Evolutionary conservation across 2,113 vertebrate genomes (phyloP).

Genomic region (Trematomus loennbergii): DNA sequence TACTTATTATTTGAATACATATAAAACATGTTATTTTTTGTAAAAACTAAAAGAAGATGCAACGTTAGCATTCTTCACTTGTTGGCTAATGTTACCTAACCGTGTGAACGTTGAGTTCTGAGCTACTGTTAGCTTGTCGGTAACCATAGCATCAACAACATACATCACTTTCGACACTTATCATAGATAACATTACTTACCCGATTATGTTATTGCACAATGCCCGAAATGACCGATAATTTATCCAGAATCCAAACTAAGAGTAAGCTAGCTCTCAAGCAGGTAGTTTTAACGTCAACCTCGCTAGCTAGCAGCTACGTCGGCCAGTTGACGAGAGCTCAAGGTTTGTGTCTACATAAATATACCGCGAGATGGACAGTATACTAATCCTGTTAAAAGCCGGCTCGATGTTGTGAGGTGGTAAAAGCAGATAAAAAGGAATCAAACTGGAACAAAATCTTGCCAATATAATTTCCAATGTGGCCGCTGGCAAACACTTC

Average conservation of each 20-base stretch:
- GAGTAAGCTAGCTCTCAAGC: not conserved
- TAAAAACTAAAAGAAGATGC: not conserved
- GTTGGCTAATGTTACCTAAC: not conserved
- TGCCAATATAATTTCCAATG: fast-evolving
- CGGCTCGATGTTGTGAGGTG: not conserved
- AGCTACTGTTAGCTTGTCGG: constrained; percentile 6
- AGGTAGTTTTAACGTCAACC: not conserved
- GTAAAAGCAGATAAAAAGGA: fast-evolving
- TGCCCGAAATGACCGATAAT: not conserved
- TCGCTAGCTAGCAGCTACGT: constrained; percentile 33
- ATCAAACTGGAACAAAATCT: fast-evolving
- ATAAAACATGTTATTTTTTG: too few species aligned
- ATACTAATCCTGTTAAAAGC: not conserved
- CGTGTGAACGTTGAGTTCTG: not conserved
- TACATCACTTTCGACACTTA: too few species aligned
- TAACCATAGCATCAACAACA: not conserved
- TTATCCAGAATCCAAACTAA: not conserved
- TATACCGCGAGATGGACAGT: too few species aligned
- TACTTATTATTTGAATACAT: too few species aligned
- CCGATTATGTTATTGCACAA: constrained; percentile 27
- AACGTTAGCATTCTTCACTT: not conserved
- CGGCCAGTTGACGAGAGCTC: constrained; percentile 10
- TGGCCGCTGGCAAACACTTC: not conserved
- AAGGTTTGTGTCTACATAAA: constrained; percentile 6
- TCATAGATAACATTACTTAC: constrained; percentile 34